Base-by-base conservation (phyloP, 2,113 vertebrate genomes). In the Ceuthmochares aereus region DNA sequence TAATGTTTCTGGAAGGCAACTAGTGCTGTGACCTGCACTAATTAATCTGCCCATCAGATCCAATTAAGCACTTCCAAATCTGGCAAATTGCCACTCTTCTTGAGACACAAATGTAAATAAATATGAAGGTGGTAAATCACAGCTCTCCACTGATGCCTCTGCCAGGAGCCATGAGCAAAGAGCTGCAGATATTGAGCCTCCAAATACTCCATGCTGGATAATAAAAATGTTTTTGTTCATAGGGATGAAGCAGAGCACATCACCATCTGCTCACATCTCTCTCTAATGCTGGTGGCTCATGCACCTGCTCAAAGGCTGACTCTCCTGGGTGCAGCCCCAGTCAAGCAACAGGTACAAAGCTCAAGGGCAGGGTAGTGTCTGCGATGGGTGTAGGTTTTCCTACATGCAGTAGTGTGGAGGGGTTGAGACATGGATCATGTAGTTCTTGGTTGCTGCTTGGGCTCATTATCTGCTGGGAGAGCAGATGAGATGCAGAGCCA, bases 71-170 rank as follows among this genome's bases (percentile, higher is more conserved):
- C 62, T 90, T 96, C 81, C 86, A 88, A 75, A 89, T 40, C 87
- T 95, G 95, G 96, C 95, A 93, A 96, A 95, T 80, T 84, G 87
- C 97, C 94, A 86, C 56, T 81, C 75, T 94, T 87, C 89, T 87
- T 69, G 85, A 92, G 77, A 72, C 77, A 87, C 74, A 89, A 91
- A 92, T 84, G 40, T 88, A 90, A 95, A 95, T 93, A 93, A 93
- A 93, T 80, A 76, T 2, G 5, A 74, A 91, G 36, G 63, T 83
- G 87, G 80, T 76, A 92, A 69, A 91, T 81, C 58, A n/a, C n/a
- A 69, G 22, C 47, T 47, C 56, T 93, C 68, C 79, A 74, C 56
- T 19, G 69, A 83, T 60, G 58, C 45, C 32, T 67, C 63, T 84
- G 64, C 32, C 60, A 68, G 93, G 82, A 94, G 76, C 66, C 34